Base-by-base conservation (phyloP, 1,140 invertebrate genomes). In the Phymastichus coffea region DNA sequence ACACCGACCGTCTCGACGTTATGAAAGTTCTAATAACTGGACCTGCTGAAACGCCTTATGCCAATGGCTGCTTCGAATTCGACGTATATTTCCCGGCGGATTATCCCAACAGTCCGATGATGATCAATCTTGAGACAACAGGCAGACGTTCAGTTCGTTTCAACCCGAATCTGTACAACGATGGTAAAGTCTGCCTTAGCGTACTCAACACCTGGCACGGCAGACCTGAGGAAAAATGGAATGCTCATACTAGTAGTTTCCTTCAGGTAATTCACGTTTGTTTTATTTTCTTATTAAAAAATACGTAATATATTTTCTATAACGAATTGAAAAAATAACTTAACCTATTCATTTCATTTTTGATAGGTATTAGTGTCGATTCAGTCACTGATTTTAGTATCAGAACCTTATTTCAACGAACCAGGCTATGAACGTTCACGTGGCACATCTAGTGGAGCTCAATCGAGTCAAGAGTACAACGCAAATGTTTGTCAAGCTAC, bases 201-300 rank as follows among this genome's bases (percentile, higher is more conserved):
- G 91, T 98, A 57, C 81, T 98, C 20, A 97, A 97, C 76, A 98
- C 96, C 0, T 98, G 96, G 96, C 95, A 98, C 78, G 96, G 95
- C 4, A 82, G 95, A 57, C 95, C 95, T n/a, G 96, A 98, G 78
- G 96, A 98, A 75, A 96, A 97, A 81, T 98, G 96, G 96, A 98
- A 97, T 80, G 91, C 95, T 38, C 92, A 95, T 72, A 97, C 94
- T 0, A 97, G 94, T 43, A 97, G 94, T 79, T 96, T 98, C 72
- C 82, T 98, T 49, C 94, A 97, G 85, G 92, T 91, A 70, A 57
- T 58, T 48, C 23, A 52, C 17, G 22, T 52, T n/a, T 51, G 47
- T 43, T 52, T 48, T 37, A 41, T 26, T 44, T 52, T 61, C 22
- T 48, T 46, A 25, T 23, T 47, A 54, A 28, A 60, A 35, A 40